Base-by-base conservation (phyloP, 2,888 invertebrate species). In the Lochmaea capreae region DNA sequence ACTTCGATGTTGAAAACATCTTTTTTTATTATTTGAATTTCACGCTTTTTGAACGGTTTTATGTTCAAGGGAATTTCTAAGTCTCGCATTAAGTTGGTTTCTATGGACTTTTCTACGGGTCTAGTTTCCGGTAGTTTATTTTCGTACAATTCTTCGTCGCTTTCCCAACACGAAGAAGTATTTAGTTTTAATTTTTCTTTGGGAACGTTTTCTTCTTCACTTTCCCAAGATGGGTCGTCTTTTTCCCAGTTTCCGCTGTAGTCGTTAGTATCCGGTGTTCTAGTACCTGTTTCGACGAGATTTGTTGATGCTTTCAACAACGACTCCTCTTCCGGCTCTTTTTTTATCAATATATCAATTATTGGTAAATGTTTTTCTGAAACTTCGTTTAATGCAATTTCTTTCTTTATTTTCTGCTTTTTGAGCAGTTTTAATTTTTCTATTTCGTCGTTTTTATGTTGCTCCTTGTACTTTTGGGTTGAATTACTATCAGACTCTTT, bases 51-150 rank as follows among this genome's bases (percentile, higher is more conserved):
- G 54, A 80, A 81, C 9, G 77, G 80, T 73, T 80, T 80, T 18
- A 83, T 81, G 61, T 81, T 82, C 18, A 83, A 66, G 12, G 83
- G 83, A 62, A 83, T 83, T 72, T 83, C 82, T n/a, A 83, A 62
- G 61, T 78, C 74, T n/a, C 73, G 59, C 5, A 68, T 58, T 16
- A 72, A 72, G 0, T 63, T 43, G 66, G 39, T 11, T 66, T 69
- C 26, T 69, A 46, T n/a, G 26, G 14, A 22, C 43, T 46, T 63
- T 43, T 52, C 61, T 12, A 14, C 57, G 3, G 46, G 54, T 58
- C 54, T 43, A 14, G 16, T 46, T 42, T 39, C 49, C 11, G 49
- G 59, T 18, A 11, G 10, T 54, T 18, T 18, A 2, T 54, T 54
- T 52, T 80, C 80, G 61, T 81, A 79, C 11, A 80, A 16, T 70